These are phyloP conservation scores for Leptobrachium leishanense DNA, from an alignment of 2,113 vertebrate species.

Conservation along the genomic window DNA sequence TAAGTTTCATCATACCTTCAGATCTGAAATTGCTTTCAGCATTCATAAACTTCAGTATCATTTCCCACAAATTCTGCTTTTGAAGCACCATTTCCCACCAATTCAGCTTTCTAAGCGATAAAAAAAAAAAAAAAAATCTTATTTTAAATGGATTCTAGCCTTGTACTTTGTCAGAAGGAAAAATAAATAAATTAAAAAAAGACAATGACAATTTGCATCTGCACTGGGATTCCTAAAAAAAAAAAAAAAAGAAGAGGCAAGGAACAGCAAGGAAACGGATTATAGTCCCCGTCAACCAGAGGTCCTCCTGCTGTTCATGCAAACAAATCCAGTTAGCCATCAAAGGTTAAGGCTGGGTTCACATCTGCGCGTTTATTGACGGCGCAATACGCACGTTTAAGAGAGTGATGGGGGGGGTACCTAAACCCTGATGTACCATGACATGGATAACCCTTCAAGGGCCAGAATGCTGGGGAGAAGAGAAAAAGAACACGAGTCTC, in stretches of 20 bases:
- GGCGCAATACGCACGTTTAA: too few species aligned
- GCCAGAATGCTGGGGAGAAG: too few species aligned
- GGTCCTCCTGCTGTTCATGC: too few species aligned
- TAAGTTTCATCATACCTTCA: slow-evolving; percentile 45
- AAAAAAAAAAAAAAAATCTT: slow-evolving; percentile 10
- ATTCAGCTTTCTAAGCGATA: slow-evolving; percentile 43
- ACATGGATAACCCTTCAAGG: too few species aligned
- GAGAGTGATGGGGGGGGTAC: too few species aligned
- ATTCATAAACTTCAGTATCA: slow-evolving; percentile 50
- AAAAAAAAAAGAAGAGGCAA: neutral
- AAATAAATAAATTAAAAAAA: neutral
- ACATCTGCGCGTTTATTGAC: too few species aligned
- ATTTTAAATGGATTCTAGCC: slow-evolving; percentile 14
- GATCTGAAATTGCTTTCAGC: slow-evolving; percentile 48
- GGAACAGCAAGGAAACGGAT: neutral
- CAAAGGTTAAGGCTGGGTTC: too few species aligned
- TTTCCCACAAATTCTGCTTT: slow-evolving; percentile 48
- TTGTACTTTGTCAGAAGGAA: slow-evolving; percentile 16
- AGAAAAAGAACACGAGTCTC: too few species aligned
- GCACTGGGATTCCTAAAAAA: neutral
- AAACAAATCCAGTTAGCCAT: too few species aligned
- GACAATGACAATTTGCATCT: slow-evolving; percentile 39
- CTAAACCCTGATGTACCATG: too few species aligned
- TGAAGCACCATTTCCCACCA: slow-evolving; percentile 49
- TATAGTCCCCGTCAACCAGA: neutral